Percentiles rank a stretch among this genome's conserved stretches.
Evolutionary conservation across 2,888 invertebrate genomes (phyloP).

Genomic region (Flabesymbios commensalis): DNA sequence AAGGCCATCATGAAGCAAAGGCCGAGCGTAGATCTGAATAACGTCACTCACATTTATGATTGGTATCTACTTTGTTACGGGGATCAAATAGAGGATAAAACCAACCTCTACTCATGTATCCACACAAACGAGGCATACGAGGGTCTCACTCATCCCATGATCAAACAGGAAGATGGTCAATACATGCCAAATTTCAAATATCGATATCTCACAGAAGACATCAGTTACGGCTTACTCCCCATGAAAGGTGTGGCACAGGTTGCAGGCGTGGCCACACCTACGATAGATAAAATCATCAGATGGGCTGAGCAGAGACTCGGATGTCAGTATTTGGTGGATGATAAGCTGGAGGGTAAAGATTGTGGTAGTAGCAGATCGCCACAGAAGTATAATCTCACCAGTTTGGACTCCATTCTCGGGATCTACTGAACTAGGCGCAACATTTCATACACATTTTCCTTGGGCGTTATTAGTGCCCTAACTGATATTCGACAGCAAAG

Average conservation of each 20-base stretch:
- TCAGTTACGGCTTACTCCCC: slow-evolving; percentile 45
- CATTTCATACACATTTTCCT: too few relatives aligned
- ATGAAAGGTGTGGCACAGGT: slow-evolving; percentile 43
- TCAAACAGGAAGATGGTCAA: slow-evolving; percentile 6
- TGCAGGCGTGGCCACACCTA: slow-evolving; percentile 32
- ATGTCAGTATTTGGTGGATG: slow-evolving; percentile 41
- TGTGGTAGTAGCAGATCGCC: slow-evolving; percentile 41
- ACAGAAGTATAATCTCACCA: slow-evolving; percentile 41
- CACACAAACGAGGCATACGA: slow-evolving; percentile 40
- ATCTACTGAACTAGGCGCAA: too few relatives aligned
- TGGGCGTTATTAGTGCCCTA: too few relatives aligned
- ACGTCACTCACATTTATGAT: slow-evolving; percentile 19
- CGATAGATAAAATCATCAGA: slow-evolving; percentile 38
- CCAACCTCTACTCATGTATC: slow-evolving; percentile 34
- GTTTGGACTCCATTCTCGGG: slow-evolving; percentile 39
- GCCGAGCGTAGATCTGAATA: slow-evolving; percentile 9
- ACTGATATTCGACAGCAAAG: too few relatives aligned
- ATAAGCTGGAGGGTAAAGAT: slow-evolving; percentile 43
- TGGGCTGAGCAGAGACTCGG: slow-evolving; percentile 47
- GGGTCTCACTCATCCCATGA: slow-evolving; percentile 40
- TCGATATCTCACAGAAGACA: slow-evolving; percentile 43
- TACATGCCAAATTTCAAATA: slow-evolving; percentile 26
- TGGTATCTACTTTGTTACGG: slow-evolving; percentile 41
- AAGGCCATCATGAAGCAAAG: slow-evolving; percentile 34
- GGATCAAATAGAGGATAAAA: slow-evolving; percentile 39